Base-by-base conservation (phyloP, 1,140 invertebrate species). In the Pinna nobilis region DNA sequence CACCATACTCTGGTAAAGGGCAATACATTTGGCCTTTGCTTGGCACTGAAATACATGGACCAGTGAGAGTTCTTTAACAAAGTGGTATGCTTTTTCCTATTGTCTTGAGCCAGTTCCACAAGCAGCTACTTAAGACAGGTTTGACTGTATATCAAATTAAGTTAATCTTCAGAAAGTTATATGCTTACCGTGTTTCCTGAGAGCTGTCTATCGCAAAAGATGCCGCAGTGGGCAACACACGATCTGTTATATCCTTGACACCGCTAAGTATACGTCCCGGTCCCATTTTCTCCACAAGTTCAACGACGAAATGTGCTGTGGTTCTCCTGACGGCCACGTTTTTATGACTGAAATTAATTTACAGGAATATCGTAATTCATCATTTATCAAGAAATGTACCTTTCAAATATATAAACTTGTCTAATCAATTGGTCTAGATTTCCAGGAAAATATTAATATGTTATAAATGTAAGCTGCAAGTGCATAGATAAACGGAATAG, bases 151-250 rank as follows among this genome's bases (percentile, higher is more conserved):
- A n/a, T 49, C 18, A 49, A 49, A n/a, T 49, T 49, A 49, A n/a
- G 23, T 2, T 20, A 47, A n/a, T n/a, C n/a, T n/a, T n/a, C n/a
- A n/a, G n/a, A n/a, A n/a, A n/a, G 25, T 11, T 50, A 20, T n/a
- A 18, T 13, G 53, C 55, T 67, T 88, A 94, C 91, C 97, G 93
- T 0, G 96, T 95, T 75, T 97, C 95, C 23, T 95, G 91, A 85
- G 94, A 95, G 15, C 95, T 94, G 86, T 98, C 97, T 7, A 93
- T 93, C 1, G 97, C 87, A 70, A 97, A 92, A 80, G 95, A 94
- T 0, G 96, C 94, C 3, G 93, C 93, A 0, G 94, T 92, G 25
- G 93, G 91, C 37, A 99, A 88, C 41, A 98, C 90, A 78, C 94
- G 93, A 73, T 97, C 95, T 28, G 94, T 92, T 0, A 93, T 91